Conservation (phyloP, 2,797 vertebrate genomes). For the Protosalanx chinensis region DNA sequence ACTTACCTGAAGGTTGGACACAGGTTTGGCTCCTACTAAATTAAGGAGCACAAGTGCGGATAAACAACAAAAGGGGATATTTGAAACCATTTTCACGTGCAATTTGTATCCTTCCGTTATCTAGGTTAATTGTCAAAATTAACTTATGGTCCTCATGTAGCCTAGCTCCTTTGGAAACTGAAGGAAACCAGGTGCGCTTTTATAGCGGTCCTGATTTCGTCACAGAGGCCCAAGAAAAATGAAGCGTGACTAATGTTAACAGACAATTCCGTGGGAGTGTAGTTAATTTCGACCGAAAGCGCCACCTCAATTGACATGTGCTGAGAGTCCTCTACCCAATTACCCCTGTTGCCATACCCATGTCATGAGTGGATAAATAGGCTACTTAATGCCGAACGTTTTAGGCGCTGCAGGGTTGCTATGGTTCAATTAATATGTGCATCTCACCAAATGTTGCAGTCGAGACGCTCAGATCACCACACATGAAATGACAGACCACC, state of each 20-base stretch:
- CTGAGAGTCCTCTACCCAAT: conserved; percentile 17
- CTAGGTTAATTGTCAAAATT: conserved; percentile 13
- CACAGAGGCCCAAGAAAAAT: conserved; percentile 53
- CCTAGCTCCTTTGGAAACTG: conserved; percentile 22
- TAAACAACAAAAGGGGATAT: conserved; percentile 49
- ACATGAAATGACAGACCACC: neutral
- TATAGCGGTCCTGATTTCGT: conserved; percentile 65
- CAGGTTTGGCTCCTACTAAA: conserved; percentile 52
- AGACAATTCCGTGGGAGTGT: conserved; percentile 33
- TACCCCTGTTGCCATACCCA: conserved; percentile 1
- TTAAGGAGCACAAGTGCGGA: conserved; percentile 61
- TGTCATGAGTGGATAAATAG: neutral
- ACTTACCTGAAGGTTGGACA: conserved; percentile 68
- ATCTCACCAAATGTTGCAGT: neutral
- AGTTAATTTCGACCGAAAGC: conserved; percentile 26
- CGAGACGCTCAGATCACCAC: neutral
- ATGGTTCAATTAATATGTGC: conserved; percentile 9
- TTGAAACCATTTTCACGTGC: conserved; percentile 35
- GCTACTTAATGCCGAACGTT: conserved; percentile 5
- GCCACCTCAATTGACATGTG: conserved; percentile 20
- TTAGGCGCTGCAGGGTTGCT: neutral
- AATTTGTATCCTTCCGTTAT: neutral
- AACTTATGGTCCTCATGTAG: neutral
- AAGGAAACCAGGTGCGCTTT: conserved; percentile 57
- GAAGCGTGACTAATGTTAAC: conserved; percentile 56